Evolutionary conservation across 2,113 vertebrate species (phyloP).

Genomic region (Campylomormyrus tamandua): DNA sequence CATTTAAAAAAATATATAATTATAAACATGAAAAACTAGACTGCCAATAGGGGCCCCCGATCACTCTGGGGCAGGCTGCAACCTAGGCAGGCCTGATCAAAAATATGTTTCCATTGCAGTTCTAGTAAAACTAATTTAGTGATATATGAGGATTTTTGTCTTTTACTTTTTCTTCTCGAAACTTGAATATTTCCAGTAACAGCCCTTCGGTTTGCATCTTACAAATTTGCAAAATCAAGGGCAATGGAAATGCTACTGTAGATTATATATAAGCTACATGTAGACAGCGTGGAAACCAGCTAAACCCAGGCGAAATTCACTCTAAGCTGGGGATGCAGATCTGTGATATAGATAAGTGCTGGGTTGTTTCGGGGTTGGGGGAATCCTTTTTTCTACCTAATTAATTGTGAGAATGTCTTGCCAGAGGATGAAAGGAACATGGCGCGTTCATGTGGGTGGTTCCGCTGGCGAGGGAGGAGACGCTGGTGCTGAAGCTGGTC

Average conservation of each 20-base stretch:
- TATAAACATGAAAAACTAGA: background rate
- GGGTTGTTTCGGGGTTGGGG: background rate
- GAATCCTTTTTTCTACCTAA: background rate
- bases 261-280: background rate
- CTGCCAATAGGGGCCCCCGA: background rate
- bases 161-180: background rate
- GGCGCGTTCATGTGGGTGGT: background rate
- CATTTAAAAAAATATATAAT: background rate
- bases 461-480: background rate
- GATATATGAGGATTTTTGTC: background rate
- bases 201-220: background rate
- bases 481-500: background rate
- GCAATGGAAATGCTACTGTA: background rate
- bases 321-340: background rate
- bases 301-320: background rate
- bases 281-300: slow-evolving; percentile 2
- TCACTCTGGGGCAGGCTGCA: background rate
- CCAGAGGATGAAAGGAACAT: slow-evolving; percentile 14
- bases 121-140: background rate
- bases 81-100: background rate
- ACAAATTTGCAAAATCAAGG: background rate
- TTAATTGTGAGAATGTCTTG: slow-evolving; percentile 3
- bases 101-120: background rate
- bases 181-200: background rate
- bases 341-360: background rate